Evolutionary conservation across 2,113 vertebrate species (phyloP).

Genomic region (Ranitomeya variabilis): DNA sequence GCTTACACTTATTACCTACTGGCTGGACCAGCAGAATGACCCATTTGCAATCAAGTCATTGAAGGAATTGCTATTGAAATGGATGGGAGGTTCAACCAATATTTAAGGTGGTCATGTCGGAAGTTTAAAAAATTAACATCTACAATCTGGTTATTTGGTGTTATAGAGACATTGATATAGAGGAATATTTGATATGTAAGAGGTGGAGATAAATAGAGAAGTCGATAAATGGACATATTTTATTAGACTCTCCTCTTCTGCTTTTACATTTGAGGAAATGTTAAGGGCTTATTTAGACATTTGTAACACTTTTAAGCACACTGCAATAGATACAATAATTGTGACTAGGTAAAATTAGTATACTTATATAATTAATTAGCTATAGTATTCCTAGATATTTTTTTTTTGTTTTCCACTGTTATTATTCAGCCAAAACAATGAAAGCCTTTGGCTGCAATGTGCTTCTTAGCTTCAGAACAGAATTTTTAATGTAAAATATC

Average conservation of each 20-base stretch:
- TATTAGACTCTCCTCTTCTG: slow-evolving; percentile 38
- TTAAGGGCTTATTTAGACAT: slow-evolving; percentile 57
- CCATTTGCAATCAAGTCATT: slow-evolving; percentile 36
- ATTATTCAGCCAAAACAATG: slow-evolving; percentile 40
- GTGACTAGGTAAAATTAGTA: slow-evolving; percentile 52
- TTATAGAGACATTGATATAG: background rate
- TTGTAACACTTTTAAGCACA: slow-evolving; percentile 58
- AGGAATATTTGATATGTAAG: slow-evolving; percentile 6
- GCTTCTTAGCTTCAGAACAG: slow-evolving; percentile 42
- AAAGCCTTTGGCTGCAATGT: slow-evolving; percentile 43
- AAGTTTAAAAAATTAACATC: background rate
- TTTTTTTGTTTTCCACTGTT: slow-evolving; percentile 19
- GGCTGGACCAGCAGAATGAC: slow-evolving; percentile 57
- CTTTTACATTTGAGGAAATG: slow-evolving; percentile 49
- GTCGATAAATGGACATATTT: slow-evolving; percentile 37
- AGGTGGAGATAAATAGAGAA: slow-evolving; percentile 15
- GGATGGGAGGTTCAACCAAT: slow-evolving; percentile 28
- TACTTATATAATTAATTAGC: slow-evolving; percentile 52
- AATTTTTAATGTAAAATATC: slow-evolving; percentile 45
- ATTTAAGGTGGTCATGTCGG: background rate
- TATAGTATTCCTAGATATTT: slow-evolving; percentile 45
- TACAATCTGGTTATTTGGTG: background rate
- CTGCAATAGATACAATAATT: slow-evolving; percentile 56
- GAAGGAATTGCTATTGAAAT: slow-evolving; percentile 14
- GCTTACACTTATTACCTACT: slow-evolving; percentile 36